Percentiles rank a stretch among this genome's conserved stretches.
phyloP scores from a whole-genome alignment of 1,140 invertebrate species.

The Meloidogyne hapla region DNA sequence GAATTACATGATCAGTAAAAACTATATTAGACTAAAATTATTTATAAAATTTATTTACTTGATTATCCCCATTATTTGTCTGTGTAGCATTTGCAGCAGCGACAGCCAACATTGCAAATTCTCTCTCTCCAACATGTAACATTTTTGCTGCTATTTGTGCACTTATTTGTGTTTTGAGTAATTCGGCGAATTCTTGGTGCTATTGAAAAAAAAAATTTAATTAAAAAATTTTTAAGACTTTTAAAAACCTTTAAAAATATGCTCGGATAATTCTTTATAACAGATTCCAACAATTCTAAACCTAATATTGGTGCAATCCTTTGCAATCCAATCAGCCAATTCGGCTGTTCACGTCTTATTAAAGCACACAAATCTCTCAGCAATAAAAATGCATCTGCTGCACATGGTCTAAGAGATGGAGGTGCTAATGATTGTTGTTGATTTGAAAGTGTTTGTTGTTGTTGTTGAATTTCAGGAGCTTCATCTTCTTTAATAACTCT shows the following conservation, averaged over 20 bases:
- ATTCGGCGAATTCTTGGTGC: constrained; percentile 88
- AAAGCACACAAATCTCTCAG: constrained; percentile 88
- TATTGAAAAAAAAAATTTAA: constrained; percentile 35
- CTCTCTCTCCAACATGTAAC: constrained; percentile 85
- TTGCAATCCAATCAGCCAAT: constrained; percentile 88
- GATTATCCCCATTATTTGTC: neutral
- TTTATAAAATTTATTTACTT: too few species aligned
- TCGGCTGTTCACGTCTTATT: constrained; percentile 90
- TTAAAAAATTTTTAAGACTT: constrained; percentile 23
- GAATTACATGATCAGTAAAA: too few species aligned
- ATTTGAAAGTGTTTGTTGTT: constrained; percentile 67
- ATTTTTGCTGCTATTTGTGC: constrained; percentile 87
- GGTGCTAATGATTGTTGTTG: constrained; percentile 56
- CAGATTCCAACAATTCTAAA: constrained; percentile 86
- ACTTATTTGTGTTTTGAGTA: constrained; percentile 92
- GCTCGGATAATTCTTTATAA: constrained; percentile 83
- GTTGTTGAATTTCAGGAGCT: constrained; percentile 73
- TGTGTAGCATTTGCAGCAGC: constrained; percentile 1
- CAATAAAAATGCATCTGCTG: constrained; percentile 88
- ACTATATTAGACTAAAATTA: too few species aligned
- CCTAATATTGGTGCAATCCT: constrained; percentile 97
- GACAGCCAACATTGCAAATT: constrained; percentile 62
- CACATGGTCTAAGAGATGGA: constrained; percentile 77
- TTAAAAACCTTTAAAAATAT: constrained; percentile 83
- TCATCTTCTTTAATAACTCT: constrained; percentile 78